Evolutionary conservation across 1,140 invertebrate genomes (phyloP), one percentile per base, ranked within the genome.

Genomic region (Heterodera carotae): DNA sequence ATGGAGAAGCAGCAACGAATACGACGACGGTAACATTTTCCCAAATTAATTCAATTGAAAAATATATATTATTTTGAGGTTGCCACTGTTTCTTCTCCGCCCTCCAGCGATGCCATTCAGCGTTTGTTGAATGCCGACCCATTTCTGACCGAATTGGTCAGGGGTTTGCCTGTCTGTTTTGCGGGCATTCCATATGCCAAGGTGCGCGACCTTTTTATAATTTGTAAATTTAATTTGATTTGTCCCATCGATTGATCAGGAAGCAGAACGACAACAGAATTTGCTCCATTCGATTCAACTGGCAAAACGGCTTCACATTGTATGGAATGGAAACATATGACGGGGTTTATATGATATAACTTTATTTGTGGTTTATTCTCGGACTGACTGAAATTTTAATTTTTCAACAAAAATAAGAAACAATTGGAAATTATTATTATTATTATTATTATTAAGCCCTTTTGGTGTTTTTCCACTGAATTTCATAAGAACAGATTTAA

Each of bases 181-280:
- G 56, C 71, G 36, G 71, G 71, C 34, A 74, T 74, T 74, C 71
- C 71, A 6, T 36, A 74, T 34, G 71, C 71, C 31, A 74, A 74
- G 31, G 48, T 53, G 48, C 4, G 48, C 36, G 36, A 39, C 48
- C 12, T 53, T 15, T 22, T 1, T n/a, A n/a, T n/a, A 53, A 53
- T 18, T 22, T 18, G 48, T 18, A 22, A 53, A 53, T 18, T 53
- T 0, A 53, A 53, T 53, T 53, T 53, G 18, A 18, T 3, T 0
- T 18, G 0, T 12, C 8, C 18, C 4, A 6, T 39, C 36, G 36
- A 3, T 22, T 3, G 18, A 5, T 18, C 48, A 53, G 48, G 71
- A 74, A 36, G 12, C 33, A 29, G 71, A 74, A 60, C 59, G 71
- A 22, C 71, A 74, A 74, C 71, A 74, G 36, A 56, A 74, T 34